phyloP scores from a whole-genome alignment of 2,888 invertebrate genomes.

The Euspilapteryx auroguttella region DNA sequence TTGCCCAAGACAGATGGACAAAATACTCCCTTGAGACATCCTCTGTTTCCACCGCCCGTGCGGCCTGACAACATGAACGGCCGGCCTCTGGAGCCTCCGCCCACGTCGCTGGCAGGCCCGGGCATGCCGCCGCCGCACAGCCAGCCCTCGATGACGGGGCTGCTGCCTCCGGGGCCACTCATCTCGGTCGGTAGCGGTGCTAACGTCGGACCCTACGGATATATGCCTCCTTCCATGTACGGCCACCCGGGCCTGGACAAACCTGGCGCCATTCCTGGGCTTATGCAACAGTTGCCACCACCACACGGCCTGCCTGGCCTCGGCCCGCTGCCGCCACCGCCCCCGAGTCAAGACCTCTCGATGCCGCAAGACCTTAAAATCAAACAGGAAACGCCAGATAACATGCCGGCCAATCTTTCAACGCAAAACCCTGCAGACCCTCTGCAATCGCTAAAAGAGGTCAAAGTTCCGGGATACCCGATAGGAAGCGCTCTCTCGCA shows the following conservation, averaged over 20 bases:
- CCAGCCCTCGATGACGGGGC: slow-evolving; percentile 57
- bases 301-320: slow-evolving; percentile 29
- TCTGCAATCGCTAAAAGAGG: slow-evolving; percentile 76
- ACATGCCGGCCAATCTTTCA: slow-evolving; percentile 48
- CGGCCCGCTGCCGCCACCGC: slow-evolving; percentile 26
- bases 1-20: slow-evolving; percentile 31
- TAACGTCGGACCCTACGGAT: slow-evolving; percentile 64
- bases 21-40: slow-evolving; percentile 23
- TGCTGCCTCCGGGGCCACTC: slow-evolving; percentile 62
- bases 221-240: slow-evolving; percentile 55
- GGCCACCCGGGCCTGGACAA: slow-evolving; percentile 36
- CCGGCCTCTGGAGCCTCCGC: slow-evolving; percentile 31
- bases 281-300: slow-evolving; percentile 39
- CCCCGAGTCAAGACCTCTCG: slow-evolving; percentile 37
- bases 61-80: slow-evolving; percentile 42
- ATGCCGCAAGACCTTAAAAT: slow-evolving; percentile 57
- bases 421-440: slow-evolving; percentile 66
- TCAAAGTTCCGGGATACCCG: slow-evolving; percentile 75
- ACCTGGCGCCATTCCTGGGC: slow-evolving; percentile 33
- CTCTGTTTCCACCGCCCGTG: slow-evolving; percentile 33
- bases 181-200: slow-evolving; percentile 62
- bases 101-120: slow-evolving; percentile 32
- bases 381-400: slow-evolving; percentile 57
- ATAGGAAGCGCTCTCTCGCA: slow-evolving; percentile 55
- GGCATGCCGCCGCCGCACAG: slow-evolving; percentile 46